Base-by-base conservation (phyloP, 2,113 vertebrate genomes). In the Eclectus roratus region DNA sequence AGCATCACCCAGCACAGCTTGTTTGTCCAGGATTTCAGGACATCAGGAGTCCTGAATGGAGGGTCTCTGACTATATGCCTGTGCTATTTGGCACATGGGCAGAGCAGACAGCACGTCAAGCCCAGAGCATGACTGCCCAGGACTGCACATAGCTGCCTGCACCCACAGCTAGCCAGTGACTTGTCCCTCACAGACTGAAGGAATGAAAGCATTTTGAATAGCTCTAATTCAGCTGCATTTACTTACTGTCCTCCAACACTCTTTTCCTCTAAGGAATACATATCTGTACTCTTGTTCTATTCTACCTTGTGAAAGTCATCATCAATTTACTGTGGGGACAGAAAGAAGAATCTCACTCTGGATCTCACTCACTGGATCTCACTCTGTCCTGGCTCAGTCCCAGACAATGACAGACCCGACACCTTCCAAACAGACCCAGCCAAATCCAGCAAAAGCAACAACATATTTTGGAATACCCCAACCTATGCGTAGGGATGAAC, bases 51-150 rank as follows among this genome's bases (percentile, higher is more conserved):
- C 23, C 60, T 85, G 60, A 31, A 9, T 13, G 23, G 53, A 80
- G 35, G 14, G 15, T 49, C 21, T 47, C 60, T 61, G 53, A 19
- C 41, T 25, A 3, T 12, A 24, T 41, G 52, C 17, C 76, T 25
- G 2, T 17, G n/a, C 65, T 17, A 12, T 78, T 21, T 66, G 60
- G n/a, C 58, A 66, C 65, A 17, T 2, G 23, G 37, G 23, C 70
- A 56, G 43, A 81, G 63, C 55, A 49, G 14, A 33, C 4, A 50
- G 55, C 12, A 6, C 3, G 18, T 33, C 37, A 76, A 82, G 33
- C 43, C 27, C 3, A 0, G 11, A 65, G 39, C 21, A 52, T 0
- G 0, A 25, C 37, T 58, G 49, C 17, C 55, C 43, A 82, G 64
- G 49, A 46, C 50, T 41, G 50, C 28, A 35, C 25, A 20, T 4